Base-by-base conservation (phyloP, 2,888 invertebrate genomes). In the Tholera decimalis region DNA sequence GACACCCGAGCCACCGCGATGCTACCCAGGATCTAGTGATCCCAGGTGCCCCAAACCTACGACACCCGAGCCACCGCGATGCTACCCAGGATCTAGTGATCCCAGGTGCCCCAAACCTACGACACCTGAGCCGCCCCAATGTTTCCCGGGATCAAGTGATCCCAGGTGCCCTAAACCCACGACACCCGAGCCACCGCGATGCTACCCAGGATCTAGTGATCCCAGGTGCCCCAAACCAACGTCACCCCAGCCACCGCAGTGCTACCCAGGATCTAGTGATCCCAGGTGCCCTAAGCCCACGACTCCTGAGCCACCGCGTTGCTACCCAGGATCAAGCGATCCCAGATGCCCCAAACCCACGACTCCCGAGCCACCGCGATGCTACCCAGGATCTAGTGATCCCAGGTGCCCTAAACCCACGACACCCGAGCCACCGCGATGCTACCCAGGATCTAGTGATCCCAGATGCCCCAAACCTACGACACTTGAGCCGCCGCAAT, bases 131-230 rank as follows among this genome's bases (percentile, higher is more conserved):
- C 77, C 73, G 15, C 85, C 83, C 0, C 77, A 72, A 5, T 88
- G 95, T 39, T 93, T 79, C 65, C 92, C 94, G 0, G 93, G 93
- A 0, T 86, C 89, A 0, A 82, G 22, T 0, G 92, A 95, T 72
- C 90, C 92, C 0, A 75, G 89, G 5, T 93, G 93, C 58, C 90
- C 90, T 0, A 76, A 78, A 62, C 87, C 89, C 0, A 79, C 78
- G 0, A 72, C 76, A 0, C 71, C 78, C 0, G 71, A 20, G 0
- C 71, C 69, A 1, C 73, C 68, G 0, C 30, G 28, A 0, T 84
- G 86, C 44, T 83, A 58, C 70, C 85, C 84, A 2, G 86, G 86
- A 1, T 24, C 24, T 0, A 88, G 87, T 6, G 90, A 91, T 44
- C 85, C 88, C 13, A 70, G 88, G 20, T 90, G 90, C 33, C 89